Base-by-base conservation (phyloP, 53 echinoderm and acorn worm genomes). In the Astropecten irregularis region DNA sequence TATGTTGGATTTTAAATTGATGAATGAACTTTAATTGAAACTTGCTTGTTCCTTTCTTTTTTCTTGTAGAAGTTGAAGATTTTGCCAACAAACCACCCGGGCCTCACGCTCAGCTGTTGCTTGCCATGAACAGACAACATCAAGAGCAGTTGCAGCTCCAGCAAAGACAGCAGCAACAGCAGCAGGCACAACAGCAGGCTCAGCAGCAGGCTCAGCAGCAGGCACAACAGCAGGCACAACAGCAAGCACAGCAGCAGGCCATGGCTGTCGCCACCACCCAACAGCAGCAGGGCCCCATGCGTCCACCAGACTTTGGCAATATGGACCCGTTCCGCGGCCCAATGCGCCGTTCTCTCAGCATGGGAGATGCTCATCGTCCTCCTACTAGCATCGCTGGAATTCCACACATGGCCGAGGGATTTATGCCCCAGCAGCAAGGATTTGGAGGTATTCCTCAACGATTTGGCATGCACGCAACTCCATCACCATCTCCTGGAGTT, bases 41-140 rank as follows among this genome's bases (percentile, higher is more conserved):
- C n/a, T n/a, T n/a, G n/a, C n/a, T n/a, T n/a, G n/a, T n/a, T n/a
- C n/a, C n/a, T n/a, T n/a, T n/a, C n/a, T n/a, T n/a, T 51, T 69
- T 42, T 50, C 33, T 36, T 71, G 19, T 90, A 99, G 99, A 99
- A 83, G 85, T 91, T 55, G 99, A 95, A 66, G 92, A 90, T 67
- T 92, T 89, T 50, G 84, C 88, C 16, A 92, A 81, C 76, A 96
- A 96, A 62, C 90, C 99, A 31, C 94, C 99, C 7, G 99, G 99
- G 14, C 99, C 99, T 16, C 99, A 99, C 81, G 92, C 99, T 16
- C 92, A 95, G 69, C 82, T 99, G 46, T 67, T 99, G 21, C 86
- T 92, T 42, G 99, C 94, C 49, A 99, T 99, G 99, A 99, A 94
- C 55, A 90, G 94, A 59, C 94, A 94, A 48, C 92, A 99, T 37